These are phyloP conservation scores for Sinocyclocheilus anshuiensis DNA, from an alignment of 2,113 vertebrate genomes.

Conservation along the genomic window DNA sequence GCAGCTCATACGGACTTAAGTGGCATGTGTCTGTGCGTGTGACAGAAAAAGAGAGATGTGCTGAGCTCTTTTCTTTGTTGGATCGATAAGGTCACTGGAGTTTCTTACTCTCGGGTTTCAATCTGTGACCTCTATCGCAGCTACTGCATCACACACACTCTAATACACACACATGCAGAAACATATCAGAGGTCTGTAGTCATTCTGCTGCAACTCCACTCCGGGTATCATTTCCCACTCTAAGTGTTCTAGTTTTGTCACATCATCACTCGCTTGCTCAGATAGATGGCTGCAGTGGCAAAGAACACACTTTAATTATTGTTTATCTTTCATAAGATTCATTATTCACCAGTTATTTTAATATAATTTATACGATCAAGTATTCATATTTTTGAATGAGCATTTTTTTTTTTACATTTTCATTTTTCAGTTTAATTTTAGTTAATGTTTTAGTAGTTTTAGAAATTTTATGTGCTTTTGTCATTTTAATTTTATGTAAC, in stretches of 20 bases:
- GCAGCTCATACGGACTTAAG: neutral
- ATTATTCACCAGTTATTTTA: neutral
- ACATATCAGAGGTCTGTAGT: neutral
- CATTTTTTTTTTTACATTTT: too few relatives aligned
- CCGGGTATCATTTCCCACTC: neutral
- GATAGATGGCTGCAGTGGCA: neutral
- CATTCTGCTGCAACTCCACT: neutral
- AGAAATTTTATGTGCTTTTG: too few relatives aligned
- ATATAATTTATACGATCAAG: too few relatives aligned
- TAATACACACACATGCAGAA: slow-evolving; percentile 26
- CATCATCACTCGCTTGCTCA: neutral
- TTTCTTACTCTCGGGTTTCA: slow-evolving; percentile 74
- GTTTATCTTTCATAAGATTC: neutral
- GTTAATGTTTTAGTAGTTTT: too few relatives aligned
- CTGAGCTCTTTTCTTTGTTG: slow-evolving; percentile 66
- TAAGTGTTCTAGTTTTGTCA: slow-evolving; percentile 18
- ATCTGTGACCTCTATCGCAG: slow-evolving; percentile 72
- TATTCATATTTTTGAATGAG: too few relatives aligned
- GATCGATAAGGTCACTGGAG: slow-evolving; percentile 73
- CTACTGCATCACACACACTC: slow-evolving; percentile 44
- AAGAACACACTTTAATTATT: too few relatives aligned
- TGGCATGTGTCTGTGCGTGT: slow-evolving; percentile 23
- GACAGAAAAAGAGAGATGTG: slow-evolving; percentile 59
- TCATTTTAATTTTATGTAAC: too few relatives aligned
- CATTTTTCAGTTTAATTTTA: too few relatives aligned